Evolutionary conservation across 2,113 vertebrate species (phyloP), one percentile per base, ranked within the genome.

Genomic region (Arenaria interpres): DNA sequence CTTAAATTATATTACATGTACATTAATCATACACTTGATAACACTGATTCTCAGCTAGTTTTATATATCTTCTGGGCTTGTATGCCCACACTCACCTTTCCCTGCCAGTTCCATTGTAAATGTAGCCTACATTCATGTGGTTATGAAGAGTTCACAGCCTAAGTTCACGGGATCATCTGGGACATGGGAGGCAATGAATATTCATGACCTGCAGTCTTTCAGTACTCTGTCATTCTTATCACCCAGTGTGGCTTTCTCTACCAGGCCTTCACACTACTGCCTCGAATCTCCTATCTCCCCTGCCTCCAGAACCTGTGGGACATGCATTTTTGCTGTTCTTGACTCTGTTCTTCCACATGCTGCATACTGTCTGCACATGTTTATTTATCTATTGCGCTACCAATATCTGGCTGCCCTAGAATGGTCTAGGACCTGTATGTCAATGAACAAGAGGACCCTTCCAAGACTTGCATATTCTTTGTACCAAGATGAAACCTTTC

Each of bases 281-380:
- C 11, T 32, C 56, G 35, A 50, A 39, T 27, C 6, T 69, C 28
- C 8, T 56, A 14, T 12, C 24, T 56, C 4, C 25, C 25, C 7
- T 18, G 5, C 14, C 51, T 79, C 28, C 68, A 71, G 35, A 76
- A 59, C 6, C 12, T 68, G 46, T 11, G n/a, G 37, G 30, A 23
- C 37, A 37, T 15, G 39, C 3, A 4, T 60, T 46, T 62, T 32
- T 43, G 25, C 46, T 75, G 33, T 28, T 79, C 22, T 75, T 60
- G 50, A 23, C 5, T 28, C 15, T 72, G 3, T 18, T 84, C 16
- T 63, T 85, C 48, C 53, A 50, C 10, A 7, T 14, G 10, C 15
- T 32, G 16, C 0, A 0, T 39, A 32, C 14, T 60, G 23, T 23
- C n/a, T 75, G 46, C 17, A 18, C 4, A 2, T 15, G 6, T 3